phyloP scores from a whole-genome alignment of 2,113 vertebrate genomes.

The Scolopax mira region DNA sequence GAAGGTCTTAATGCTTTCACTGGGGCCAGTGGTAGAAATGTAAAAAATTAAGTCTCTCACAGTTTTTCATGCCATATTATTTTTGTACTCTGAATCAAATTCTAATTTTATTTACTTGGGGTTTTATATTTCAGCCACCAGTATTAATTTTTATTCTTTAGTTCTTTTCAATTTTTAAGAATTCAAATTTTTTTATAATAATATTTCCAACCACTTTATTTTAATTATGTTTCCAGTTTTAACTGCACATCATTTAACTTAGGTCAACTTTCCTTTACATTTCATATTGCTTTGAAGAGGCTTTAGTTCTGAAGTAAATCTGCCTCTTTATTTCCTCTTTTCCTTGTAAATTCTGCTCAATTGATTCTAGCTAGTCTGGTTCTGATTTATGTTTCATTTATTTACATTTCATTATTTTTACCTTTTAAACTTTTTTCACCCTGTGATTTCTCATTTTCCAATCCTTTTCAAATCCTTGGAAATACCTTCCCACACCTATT shows the following conservation, averaged over 20 bases:
- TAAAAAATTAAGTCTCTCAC: not conserved
- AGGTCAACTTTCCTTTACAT: constrained; percentile 2
- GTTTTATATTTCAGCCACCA: not conserved
- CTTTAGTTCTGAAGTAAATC: constrained; percentile 42
- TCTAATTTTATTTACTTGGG: not conserved
- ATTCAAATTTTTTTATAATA: not conserved
- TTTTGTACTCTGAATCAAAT: not conserved
- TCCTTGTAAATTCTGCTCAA: constrained; percentile 54
- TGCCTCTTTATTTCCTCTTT: constrained; percentile 52
- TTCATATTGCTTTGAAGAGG: constrained; percentile 17
- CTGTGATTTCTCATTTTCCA: constrained; percentile 43
- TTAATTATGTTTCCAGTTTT: constrained; percentile 39
- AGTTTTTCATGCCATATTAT: not conserved
- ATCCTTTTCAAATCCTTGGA: not conserved
- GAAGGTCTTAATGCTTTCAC: not conserved
- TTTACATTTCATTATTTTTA: constrained; percentile 65
- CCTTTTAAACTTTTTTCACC: constrained; percentile 35
- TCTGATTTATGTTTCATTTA: constrained; percentile 62
- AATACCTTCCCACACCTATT: not conserved
- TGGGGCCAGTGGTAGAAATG: not conserved
- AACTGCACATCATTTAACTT: constrained; percentile 4
- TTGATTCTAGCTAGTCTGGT: constrained; percentile 35
- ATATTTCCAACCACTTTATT: constrained; percentile 1
- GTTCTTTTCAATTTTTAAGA: not conserved
- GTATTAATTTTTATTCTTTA: not conserved